These are phyloP conservation scores for Aphelenchoides fujianensis DNA, from an alignment of 1,140 invertebrate genomes.

Conservation along the genomic window DNA sequence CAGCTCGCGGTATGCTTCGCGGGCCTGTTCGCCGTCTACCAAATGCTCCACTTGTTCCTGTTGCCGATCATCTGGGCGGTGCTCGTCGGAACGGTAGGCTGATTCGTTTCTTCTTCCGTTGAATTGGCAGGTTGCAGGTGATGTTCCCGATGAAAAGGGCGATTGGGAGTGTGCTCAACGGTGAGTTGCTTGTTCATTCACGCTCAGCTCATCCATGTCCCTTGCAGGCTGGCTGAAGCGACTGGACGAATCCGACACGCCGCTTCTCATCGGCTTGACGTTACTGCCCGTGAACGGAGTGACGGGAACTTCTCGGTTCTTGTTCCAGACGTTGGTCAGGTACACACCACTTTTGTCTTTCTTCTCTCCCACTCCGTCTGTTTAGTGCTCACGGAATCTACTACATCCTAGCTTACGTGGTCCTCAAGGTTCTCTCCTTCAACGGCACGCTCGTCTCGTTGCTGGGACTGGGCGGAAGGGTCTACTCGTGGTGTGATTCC, in stretches of 20 bases:
- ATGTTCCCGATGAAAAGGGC: conserved; percentile 18
- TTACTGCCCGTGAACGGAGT: conserved; percentile 73
- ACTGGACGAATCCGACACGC: conserved; percentile 65
- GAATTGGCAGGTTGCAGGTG: no score
- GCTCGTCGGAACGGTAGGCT: conserved; percentile 44
- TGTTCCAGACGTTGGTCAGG: conserved; percentile 66
- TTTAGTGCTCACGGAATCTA: conserved; percentile 51
- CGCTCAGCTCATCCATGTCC: conserved; percentile 13
- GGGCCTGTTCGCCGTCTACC: conserved; percentile 49
- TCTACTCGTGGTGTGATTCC: conserved; percentile 47
- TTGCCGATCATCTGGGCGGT: conserved; percentile 48
- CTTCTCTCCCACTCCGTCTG: neutral
- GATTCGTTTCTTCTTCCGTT: no score
- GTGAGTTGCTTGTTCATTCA: conserved; percentile 33
- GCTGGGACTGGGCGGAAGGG: conserved; percentile 38
- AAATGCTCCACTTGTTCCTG: conserved; percentile 48
- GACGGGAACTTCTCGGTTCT: conserved; percentile 71
- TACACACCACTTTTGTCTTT: conserved; percentile 8
- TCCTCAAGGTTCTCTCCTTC: conserved; percentile 53
- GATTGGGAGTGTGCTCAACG: neutral
- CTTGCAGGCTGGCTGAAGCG: conserved; percentile 71
- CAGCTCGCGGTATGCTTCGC: conserved; percentile 40
- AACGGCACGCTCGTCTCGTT: conserved; percentile 52
- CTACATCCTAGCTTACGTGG: conserved; percentile 40
- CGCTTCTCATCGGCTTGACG: conserved; percentile 70